A percentile compares a stretch with the other conserved stretches of the same genome.
phyloP scores from a whole-genome alignment of 2,113 vertebrate genomes.

The Catharus bicknelli region DNA sequence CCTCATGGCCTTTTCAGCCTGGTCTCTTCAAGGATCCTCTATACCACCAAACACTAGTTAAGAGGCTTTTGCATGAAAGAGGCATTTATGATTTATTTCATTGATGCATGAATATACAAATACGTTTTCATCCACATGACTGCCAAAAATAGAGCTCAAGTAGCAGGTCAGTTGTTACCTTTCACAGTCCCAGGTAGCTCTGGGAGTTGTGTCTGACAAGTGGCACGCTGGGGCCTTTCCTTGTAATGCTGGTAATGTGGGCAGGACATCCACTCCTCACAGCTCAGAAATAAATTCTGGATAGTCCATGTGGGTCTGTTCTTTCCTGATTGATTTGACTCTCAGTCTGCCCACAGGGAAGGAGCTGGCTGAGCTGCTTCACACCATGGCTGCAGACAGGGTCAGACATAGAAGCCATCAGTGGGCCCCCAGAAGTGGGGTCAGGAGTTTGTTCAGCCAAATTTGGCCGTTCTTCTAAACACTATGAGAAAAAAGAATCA shows the following conservation, averaged over 20 bases:
- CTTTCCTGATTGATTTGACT: background rate
- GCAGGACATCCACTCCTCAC: no score
- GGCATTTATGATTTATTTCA: background rate
- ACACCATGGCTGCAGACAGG: background rate
- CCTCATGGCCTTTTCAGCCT: background rate
- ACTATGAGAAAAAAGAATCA: background rate
- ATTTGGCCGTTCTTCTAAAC: background rate
- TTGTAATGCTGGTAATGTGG: accelerated
- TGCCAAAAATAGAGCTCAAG: background rate
- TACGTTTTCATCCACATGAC: background rate
- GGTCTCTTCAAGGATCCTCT: background rate
- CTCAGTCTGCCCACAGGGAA: accelerated
- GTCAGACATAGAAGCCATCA: background rate
- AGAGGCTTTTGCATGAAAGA: background rate
- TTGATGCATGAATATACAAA: background rate
- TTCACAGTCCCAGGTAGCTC: background rate
- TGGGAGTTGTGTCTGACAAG: background rate
- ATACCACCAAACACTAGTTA: background rate
- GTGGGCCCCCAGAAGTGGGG: background rate
- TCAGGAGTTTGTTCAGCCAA: background rate
- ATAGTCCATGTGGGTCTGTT: accelerated
- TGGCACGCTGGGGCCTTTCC: accelerated
- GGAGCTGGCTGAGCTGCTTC: background rate
- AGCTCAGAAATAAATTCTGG: background rate
- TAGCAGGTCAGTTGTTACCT: background rate